These are phyloP conservation scores for Teinopalpus imperialis DNA, from an alignment of 2,888 invertebrate species.

Conservation along the genomic window DNA sequence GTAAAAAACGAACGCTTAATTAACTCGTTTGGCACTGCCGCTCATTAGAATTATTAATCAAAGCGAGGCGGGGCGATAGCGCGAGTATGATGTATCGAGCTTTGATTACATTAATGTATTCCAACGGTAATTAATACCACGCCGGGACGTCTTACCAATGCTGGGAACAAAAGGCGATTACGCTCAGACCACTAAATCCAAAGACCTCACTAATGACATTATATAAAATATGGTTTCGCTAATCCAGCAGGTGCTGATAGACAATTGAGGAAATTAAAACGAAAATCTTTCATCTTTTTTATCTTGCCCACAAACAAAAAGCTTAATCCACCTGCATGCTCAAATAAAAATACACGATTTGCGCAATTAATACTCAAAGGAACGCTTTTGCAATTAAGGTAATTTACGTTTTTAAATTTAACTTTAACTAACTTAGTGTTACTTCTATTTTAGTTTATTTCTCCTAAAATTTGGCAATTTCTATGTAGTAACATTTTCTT, in stretches of 20 bases:
- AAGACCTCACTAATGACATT: slow-evolving; percentile 49
- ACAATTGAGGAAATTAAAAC: slow-evolving; percentile 32
- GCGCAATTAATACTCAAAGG: slow-evolving; percentile 19
- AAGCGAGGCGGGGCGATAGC: slow-evolving; percentile 75
- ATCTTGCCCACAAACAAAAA: slow-evolving; percentile 15
- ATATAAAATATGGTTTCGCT: slow-evolving; percentile 50
- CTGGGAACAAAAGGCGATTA: slow-evolving; percentile 43
- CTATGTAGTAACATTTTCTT: too few species aligned
- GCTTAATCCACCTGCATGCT: slow-evolving; percentile 27
- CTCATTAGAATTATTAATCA: slow-evolving; percentile 82
- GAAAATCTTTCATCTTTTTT: slow-evolving; percentile 10
- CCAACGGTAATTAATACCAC: slow-evolving; percentile 74
- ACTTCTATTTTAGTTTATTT: too few species aligned
- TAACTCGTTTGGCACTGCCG: slow-evolving; percentile 81
- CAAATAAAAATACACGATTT: slow-evolving; percentile 16
- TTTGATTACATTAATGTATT: slow-evolving; percentile 80
- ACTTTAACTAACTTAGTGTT: too few species aligned
- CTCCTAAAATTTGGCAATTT: too few species aligned
- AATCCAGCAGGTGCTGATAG: slow-evolving; percentile 42
- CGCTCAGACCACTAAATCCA: slow-evolving; percentile 27
- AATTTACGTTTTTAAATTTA: slow-evolving; percentile 14
- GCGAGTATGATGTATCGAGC: slow-evolving; percentile 78
- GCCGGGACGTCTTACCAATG: slow-evolving; percentile 56
- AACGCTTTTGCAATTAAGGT: slow-evolving; percentile 13
- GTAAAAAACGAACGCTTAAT: slow-evolving; percentile 78